A percentile compares a stretch with the other conserved stretches of the same genome.
Evolutionary conservation across 2,888 invertebrate genomes (phyloP).

Genomic region (Volucella zonaria): DNA sequence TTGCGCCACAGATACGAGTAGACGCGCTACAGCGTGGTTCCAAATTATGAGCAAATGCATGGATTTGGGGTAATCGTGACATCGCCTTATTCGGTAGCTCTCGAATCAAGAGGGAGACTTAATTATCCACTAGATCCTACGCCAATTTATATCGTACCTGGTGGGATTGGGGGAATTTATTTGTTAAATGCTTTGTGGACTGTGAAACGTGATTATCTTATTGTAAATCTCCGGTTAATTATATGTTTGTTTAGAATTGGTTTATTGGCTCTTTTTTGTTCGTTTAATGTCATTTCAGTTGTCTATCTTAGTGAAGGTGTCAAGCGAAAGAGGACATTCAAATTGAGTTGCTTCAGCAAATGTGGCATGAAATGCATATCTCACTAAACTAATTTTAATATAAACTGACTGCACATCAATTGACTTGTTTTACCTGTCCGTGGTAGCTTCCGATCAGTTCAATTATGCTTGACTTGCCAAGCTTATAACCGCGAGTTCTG

Average conservation of each 20-base stretch:
- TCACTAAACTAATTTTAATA: too few relatives aligned
- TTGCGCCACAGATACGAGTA: conserved; percentile 57
- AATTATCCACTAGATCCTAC: conserved; percentile 68
- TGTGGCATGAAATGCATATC: too few relatives aligned
- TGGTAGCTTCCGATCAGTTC: too few relatives aligned
- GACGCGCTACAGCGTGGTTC: conserved; percentile 39
- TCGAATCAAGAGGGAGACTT: conserved; percentile 59
- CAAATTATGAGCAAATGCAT: conserved; percentile 73
- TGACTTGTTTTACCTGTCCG: too few relatives aligned
- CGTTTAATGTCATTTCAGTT: conserved; percentile 30
- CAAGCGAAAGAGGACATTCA: conserved; percentile 42
- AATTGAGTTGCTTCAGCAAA: conserved; percentile 51
- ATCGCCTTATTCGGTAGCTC: conserved; percentile 71
- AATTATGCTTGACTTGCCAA: too few relatives aligned
- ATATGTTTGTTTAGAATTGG: conserved; percentile 46
- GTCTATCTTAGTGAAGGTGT: conserved; percentile 43
- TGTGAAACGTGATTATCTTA: conserved; percentile 68
- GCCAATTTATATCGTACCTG: neutral
- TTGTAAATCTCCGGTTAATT: conserved; percentile 67
- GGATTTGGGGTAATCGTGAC: conserved; percentile 74
- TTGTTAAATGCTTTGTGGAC: conserved; percentile 40
- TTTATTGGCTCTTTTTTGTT: conserved; percentile 14
- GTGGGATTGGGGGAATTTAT: conserved; percentile 48
- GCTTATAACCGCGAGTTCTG: too few relatives aligned
- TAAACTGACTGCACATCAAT: too few relatives aligned